phyloP scores from a whole-genome alignment of 2,888 invertebrate species.

The Dryococelus australis region DNA sequence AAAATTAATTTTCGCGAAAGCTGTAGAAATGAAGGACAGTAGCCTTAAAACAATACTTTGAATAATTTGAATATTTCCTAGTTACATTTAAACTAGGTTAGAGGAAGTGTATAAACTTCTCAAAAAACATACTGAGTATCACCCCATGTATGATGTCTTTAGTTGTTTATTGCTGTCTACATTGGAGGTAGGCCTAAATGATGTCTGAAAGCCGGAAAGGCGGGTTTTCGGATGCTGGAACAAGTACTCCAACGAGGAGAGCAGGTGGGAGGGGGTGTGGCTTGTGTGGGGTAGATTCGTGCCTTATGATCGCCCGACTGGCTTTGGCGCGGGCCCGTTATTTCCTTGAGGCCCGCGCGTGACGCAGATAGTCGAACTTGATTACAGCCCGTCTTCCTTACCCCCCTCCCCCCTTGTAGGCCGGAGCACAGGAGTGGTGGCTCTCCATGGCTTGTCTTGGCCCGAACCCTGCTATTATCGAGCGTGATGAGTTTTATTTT shows the following conservation, averaged over 20 bases:
- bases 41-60: too few relatives aligned
- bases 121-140: too few relatives aligned
- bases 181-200: too few relatives aligned
- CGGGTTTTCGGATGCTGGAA: too few relatives aligned
- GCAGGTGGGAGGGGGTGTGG: neutral
- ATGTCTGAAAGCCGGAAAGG: too few relatives aligned
- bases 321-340: neutral
- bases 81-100: too few relatives aligned
- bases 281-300: neutral
- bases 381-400: neutral
- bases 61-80: too few relatives aligned
- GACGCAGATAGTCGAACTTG: neutral
- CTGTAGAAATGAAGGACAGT: too few relatives aligned
- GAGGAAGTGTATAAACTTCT: too few relatives aligned
- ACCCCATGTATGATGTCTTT: too few relatives aligned
- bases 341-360: neutral
- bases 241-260: neutral
- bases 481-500: conserved; percentile 16
- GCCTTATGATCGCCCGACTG: neutral
- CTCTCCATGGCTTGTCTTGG: neutral
- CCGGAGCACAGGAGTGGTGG: neutral
- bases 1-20: too few relatives aligned
- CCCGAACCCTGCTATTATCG: neutral
- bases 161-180: too few relatives aligned
- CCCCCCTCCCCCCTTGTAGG: neutral